Conservation (phyloP, 2,797 vertebrate species). For the Pampus argenteus region DNA sequence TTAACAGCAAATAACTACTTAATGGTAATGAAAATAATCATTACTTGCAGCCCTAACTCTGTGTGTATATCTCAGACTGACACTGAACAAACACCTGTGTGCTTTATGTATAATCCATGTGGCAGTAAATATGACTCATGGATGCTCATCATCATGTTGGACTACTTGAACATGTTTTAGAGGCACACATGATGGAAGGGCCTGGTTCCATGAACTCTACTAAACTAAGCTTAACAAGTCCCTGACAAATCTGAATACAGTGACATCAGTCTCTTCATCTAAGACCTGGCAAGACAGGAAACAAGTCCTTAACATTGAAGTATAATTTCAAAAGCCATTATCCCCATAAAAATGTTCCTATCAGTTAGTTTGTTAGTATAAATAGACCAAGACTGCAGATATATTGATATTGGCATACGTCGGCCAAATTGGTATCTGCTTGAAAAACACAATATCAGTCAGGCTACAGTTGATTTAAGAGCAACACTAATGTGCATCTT, state of each 20-base stretch:
- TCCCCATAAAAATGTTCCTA: not conserved
- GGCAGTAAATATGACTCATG: constrained; percentile 5
- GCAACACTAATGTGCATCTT: not conserved
- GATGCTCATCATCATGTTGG: constrained; percentile 8
- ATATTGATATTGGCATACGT: too few relatives aligned
- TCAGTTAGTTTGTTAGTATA: not conserved
- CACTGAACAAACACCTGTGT: not conserved
- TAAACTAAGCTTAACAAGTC: not conserved
- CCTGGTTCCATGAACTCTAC: not conserved
- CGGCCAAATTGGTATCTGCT: not conserved
- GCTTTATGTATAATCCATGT: constrained; percentile 4
- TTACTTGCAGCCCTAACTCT: not conserved
- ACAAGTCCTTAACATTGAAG: not conserved
- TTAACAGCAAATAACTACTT: not conserved
- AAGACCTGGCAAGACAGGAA: not conserved
- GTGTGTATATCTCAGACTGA: not conserved
- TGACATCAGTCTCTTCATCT: not conserved
- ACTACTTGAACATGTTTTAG: constrained; percentile 15
- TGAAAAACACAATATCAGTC: not conserved
- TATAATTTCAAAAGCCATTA: too few relatives aligned
- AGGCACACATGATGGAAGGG: constrained; percentile 2
- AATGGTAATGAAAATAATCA: not conserved
- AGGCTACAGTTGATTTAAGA: not conserved
- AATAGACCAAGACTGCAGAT: not conserved
- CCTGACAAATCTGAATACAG: not conserved